Conservation (phyloP, 35 echinoderm and acorn worm species). For the Anneissia japonica region DNA sequence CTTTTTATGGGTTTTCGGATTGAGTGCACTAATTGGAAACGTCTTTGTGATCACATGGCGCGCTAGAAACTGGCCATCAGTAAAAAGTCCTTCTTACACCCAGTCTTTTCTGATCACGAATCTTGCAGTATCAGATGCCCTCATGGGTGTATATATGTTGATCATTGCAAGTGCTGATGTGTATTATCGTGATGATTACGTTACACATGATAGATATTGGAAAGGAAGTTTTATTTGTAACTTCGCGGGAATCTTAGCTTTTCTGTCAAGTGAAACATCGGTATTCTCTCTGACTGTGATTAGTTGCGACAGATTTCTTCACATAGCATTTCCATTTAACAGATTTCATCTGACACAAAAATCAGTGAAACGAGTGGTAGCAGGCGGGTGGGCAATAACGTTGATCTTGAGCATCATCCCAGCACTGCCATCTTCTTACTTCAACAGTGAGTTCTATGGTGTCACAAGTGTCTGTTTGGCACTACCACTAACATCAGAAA, state of each 20-base stretch:
- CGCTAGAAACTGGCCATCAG: background rate
- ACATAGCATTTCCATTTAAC: slow-evolving; percentile 19
- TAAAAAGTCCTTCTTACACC: background rate
- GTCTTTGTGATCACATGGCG: background rate
- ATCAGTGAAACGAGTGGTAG: background rate
- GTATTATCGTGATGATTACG: slow-evolving; percentile 23
- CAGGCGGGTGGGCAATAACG: background rate
- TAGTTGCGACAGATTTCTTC: slow-evolving; percentile 47
- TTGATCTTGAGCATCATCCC: slow-evolving; percentile 14
- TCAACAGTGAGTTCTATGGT: slow-evolving; percentile 24
- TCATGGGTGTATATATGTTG: slow-evolving; percentile 41
- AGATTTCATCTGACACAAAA: background rate
- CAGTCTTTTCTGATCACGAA: slow-evolving; percentile 8
- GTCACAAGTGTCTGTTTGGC: slow-evolving; percentile 43
- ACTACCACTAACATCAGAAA: slow-evolving; percentile 22
- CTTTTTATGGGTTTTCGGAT: background rate
- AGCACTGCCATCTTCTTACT: slow-evolving; percentile 1
- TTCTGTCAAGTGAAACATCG: slow-evolving; percentile 54
- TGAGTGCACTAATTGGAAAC: background rate
- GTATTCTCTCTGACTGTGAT: slow-evolving; percentile 41
- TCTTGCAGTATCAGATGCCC: slow-evolving; percentile 11
- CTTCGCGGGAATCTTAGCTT: slow-evolving; percentile 37
- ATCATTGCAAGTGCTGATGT: slow-evolving; percentile 23
- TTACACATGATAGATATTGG: background rate
- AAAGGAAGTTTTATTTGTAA: slow-evolving; percentile 29